Evolutionary conservation across 1,140 invertebrate genomes (phyloP), one percentile per base, ranked within the genome.

Genomic region (Drosophila miranda): DNA sequence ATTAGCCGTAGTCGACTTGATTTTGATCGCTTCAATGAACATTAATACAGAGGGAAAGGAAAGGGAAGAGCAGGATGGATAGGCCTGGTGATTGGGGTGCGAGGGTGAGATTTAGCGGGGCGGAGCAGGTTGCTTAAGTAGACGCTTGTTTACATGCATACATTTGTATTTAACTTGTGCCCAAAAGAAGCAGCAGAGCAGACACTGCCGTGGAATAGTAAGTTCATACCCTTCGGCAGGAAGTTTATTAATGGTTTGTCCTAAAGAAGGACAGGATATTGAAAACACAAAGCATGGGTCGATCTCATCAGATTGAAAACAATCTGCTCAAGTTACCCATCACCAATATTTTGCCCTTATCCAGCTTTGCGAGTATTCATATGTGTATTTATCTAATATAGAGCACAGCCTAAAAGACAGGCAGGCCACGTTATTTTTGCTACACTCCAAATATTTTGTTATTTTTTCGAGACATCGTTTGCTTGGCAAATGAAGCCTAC

Each of bases 11-110:
- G 83, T 78, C 82, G 82, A 87, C 83, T 87, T 87, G 82, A 88
- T 87, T 87, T 82, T 87, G 82, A 87, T 87, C 82, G 82, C 82
- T 82, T 87, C 83, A 87, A 81, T 87, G 82, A 88, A 88, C 82
- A 87, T 88, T 87, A 87, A 87, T 88, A 88, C 66, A 78, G 69
- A 26, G 9, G 16, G 48, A 8, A 21, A 26, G 23, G 23, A 5
- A 26, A 26, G 23, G 23, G 23, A 23, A 23, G 3, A 23, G 23
- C 23, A 19, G 1, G 19, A 19, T 19, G 21, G 16, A 4, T 23
- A 19, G 6, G 1, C 13, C n/a, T 7, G 8, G 43, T 38, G 61
- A 46, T 45, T 43, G 16, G 1, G 19, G 51, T 44, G 44, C 42
- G 26, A n/a, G 43, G 26, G 26, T 49, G 42, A 13, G 45, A 5